Evolutionary conservation across 2,797 vertebrate genomes (phyloP).

Genomic region (Gallinago solitaria): DNA sequence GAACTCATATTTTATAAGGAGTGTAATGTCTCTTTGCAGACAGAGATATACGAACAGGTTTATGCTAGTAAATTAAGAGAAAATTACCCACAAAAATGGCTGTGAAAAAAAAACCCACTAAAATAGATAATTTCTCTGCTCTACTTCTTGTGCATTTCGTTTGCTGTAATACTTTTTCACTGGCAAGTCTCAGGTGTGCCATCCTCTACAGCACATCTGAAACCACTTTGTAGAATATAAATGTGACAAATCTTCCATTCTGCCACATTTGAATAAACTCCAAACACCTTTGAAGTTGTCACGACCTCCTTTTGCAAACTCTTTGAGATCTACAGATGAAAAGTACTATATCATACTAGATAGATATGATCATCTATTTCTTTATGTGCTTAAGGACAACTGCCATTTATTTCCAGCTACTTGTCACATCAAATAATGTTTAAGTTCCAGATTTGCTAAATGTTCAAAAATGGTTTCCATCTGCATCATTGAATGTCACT

Average conservation of each 20-base stretch:
- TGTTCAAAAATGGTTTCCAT: background rate
- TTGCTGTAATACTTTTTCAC: background rate
- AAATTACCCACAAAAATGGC: background rate
- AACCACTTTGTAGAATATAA: background rate
- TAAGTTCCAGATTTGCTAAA: background rate
- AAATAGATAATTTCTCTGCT: background rate
- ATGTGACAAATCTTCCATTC: background rate
- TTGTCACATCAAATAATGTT: background rate
- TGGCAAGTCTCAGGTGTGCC: background rate
- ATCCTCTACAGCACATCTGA: background rate
- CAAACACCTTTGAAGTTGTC: slow-evolving; percentile 22
- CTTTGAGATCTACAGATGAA: background rate
- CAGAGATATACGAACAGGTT: background rate
- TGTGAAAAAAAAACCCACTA: background rate
- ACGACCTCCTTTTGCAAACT: background rate
- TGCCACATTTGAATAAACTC: background rate
- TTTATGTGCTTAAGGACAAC: background rate
- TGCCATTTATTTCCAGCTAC: background rate
- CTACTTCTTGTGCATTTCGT: background rate
- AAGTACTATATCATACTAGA: background rate
- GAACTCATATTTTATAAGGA: background rate
- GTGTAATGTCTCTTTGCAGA: background rate
- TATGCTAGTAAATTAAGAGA: background rate
- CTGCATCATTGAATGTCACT: background rate
- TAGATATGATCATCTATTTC: background rate